Evolutionary conservation across 2,888 invertebrate genomes (phyloP), one percentile per base, ranked within the genome.

Genomic region (Leucoptera coffeella): DNA sequence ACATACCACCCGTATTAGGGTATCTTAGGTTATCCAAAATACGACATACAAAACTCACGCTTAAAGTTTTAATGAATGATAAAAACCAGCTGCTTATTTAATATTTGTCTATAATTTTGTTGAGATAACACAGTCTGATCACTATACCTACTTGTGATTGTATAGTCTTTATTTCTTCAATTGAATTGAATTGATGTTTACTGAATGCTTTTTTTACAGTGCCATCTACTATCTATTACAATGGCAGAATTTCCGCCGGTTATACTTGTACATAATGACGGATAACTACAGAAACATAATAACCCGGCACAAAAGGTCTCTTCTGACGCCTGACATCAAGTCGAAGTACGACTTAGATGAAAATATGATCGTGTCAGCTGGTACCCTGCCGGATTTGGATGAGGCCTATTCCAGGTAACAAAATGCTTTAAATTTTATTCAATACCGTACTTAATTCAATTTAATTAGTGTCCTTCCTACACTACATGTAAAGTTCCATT

Each of bases 241-340:
- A 48, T 93, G 92, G 92, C 83, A 85, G 48, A 87, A 90, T 52
- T 83, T 92, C 61, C 77, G 93, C 10, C 82, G 93, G 3, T 80
- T 89, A 45, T 95, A 95, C 58, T 69, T 92, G 30, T 93, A 89
- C 58, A 80, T 89, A 31, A 93, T 95, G 86, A 92, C 93, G 1
- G 90, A 91, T 52, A 90, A 91, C 53, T 82, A 93, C 53, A 87
- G 89, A 38, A 82, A 81, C 45, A 82, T 94, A 31, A 85, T 95
- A 37, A 74, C 88, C n/a, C 75, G 83, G 27, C 91, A 94, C 58
- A 82, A 86, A 41, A 75, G 81, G 35, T 75, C 80, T 30, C 58
- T 93, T 28, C 67, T 93, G 25, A 80, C 80, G 12, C 80, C 83
- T 22, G 85, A 88, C 23, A 74, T 84, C 11, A 84, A 82, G 49